A percentile compares a stretch with the other conserved stretches of the same genome.
Conservation (phyloP, 2,888 invertebrate genomes). For the Metacarcinus magister region DNA sequence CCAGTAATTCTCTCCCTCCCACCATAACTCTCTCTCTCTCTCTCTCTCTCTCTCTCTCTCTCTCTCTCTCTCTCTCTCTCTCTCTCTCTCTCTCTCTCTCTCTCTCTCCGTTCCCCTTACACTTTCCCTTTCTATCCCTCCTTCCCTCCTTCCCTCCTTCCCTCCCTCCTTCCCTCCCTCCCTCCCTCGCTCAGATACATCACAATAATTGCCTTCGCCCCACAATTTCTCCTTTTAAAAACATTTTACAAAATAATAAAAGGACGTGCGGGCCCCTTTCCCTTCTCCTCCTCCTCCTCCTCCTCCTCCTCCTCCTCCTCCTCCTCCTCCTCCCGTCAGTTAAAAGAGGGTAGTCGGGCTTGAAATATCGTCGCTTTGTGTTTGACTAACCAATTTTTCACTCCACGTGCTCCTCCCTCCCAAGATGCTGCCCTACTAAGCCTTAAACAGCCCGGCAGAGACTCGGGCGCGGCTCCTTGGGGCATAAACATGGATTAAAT, state of each 20-base stretch:
- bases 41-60: constrained; percentile 42
- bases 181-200: constrained; percentile 67
- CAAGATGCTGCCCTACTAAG: not conserved
- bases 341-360: constrained; percentile 69
- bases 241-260: constrained; percentile 76
- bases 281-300: constrained; percentile 50
- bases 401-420: constrained; percentile 68
- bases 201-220: constrained; percentile 73
- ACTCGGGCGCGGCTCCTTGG: not conserved
- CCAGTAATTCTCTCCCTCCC: constrained; percentile 1
- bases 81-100: not conserved
- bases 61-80: not conserved
- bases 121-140: constrained; percentile 49
- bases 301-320: constrained; percentile 36
- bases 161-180: constrained; percentile 60
- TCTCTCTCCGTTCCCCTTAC: not conserved
- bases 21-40: not conserved
- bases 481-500: not conserved
- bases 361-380: constrained; percentile 77
- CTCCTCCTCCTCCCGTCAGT: constrained; percentile 27
- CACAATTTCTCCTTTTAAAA: constrained; percentile 78
- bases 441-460: not conserved
- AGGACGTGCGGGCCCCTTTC: constrained; percentile 1
- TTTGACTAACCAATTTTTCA: constrained; percentile 80
- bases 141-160: constrained; percentile 57